Evolutionary conservation across 2,797 vertebrate genomes (phyloP), one percentile per base, ranked within the genome.

Genomic region (Carduelis carduelis): DNA sequence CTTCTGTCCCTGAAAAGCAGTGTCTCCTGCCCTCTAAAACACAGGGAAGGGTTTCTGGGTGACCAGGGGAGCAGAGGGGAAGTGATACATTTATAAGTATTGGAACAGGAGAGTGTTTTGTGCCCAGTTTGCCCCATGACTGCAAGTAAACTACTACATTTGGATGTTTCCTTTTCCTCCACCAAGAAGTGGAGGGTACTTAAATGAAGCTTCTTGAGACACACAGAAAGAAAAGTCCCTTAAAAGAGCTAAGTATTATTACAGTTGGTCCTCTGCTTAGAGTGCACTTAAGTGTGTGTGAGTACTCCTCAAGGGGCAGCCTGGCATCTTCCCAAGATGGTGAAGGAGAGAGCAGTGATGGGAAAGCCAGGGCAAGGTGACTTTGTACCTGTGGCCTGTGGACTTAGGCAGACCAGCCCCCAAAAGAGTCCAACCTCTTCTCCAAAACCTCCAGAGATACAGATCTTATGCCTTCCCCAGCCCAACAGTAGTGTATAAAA

Each of bases 281-380:
- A 27, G 32, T 65, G 49, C 53, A 63, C 11, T 34, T 43, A 27
- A 5, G 6, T 20, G 11, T 22, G 18, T 18, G 18, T 41, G 35
- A 49, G 17, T 0, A 0, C 30, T 56, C 19, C 74, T 82, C 39
- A 19, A 46, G 23, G 21, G 65, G 6, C 1, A 0, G 19, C 9
- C 23, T 70, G 70, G 44, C 35, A 44, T 89, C 28, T 22, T 74
- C 32, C 41, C 39, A 56, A 59, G 8, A 6, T 56, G 20, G n/a
- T 2, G 44, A 34, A 68, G 32, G 37, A 85, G 52, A 60, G 3
- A 39, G 8, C 41, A 77, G 43, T 50, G 49, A 32, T 74, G 57
- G 75, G 30, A 64, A 89, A 83, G n/a, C 32, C 41, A 80, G 64
- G 15, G 56, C 23, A 68, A 84, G n/a, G 32, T 61, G 70, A 27